phyloP scores from a whole-genome alignment of 2,113 vertebrate genomes.

The Nestor notabilis region DNA sequence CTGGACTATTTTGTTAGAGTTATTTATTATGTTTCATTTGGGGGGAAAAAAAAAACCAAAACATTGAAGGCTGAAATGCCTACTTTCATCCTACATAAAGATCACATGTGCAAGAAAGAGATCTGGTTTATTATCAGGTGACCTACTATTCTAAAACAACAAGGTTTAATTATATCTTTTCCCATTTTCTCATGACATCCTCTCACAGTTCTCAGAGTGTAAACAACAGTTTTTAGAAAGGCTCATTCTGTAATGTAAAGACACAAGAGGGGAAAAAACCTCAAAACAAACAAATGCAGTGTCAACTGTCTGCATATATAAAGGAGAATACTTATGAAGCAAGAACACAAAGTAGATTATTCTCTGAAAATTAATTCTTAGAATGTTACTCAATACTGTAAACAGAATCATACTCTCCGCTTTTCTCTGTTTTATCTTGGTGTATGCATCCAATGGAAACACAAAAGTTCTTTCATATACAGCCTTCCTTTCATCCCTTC shows the following conservation, averaged over 20 bases:
- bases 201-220: neutral
- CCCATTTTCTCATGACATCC: neutral
- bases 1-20: neutral
- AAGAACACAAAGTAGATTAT: neutral
- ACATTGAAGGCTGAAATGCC: neutral
- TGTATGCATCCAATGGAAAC: conserved; percentile 1
- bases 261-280: neutral
- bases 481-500: conserved; percentile 9
- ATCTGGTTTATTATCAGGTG: neutral
- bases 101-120: neutral
- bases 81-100: neutral
- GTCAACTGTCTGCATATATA: neutral
- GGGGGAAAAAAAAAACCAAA: neutral
- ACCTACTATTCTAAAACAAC: conserved; percentile 1
- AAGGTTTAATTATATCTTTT: neutral
- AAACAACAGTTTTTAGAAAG: neutral
- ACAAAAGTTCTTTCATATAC: neutral
- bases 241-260: neutral
- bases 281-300: neutral
- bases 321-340: neutral
- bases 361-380: neutral
- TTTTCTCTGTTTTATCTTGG: conserved; percentile 19
- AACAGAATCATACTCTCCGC: neutral
- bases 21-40: neutral
- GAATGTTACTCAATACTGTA: neutral